These are phyloP conservation scores for Cyprinodon variegatus DNA, from an alignment of 2,113 vertebrate species.

Conservation along the genomic window DNA sequence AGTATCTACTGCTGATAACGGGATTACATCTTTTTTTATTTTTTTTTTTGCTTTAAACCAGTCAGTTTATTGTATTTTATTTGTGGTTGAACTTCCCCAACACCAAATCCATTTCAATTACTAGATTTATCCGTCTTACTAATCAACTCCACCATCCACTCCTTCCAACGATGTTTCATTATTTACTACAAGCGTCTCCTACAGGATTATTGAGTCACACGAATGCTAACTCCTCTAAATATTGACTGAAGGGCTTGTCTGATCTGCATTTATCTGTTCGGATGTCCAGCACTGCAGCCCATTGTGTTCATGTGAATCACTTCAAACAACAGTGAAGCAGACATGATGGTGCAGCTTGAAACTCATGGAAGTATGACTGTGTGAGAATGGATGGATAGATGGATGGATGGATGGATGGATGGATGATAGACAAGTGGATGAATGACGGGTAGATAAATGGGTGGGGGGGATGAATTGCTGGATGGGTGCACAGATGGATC, in stretches of 20 bases:
- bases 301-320: slow-evolving; percentile 33
- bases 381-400: slow-evolving; percentile 50
- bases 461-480: slow-evolving; percentile 67
- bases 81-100: slow-evolving; percentile 21
- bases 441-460: slow-evolving; percentile 70
- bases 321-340: slow-evolving; percentile 39
- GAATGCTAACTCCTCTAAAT: slow-evolving; percentile 18
- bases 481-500: slow-evolving; percentile 70
- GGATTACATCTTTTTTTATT: background rate
- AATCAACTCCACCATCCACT: slow-evolving; percentile 42
- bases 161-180: slow-evolving; percentile 24
- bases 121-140: slow-evolving; percentile 48
- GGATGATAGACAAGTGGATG: slow-evolving; percentile 68
- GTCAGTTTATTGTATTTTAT: slow-evolving; percentile 2
- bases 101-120: slow-evolving; percentile 78
- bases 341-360: slow-evolving; percentile 49
- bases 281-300: slow-evolving; percentile 16
- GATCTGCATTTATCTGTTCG: slow-evolving; percentile 27
- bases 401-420: slow-evolving; percentile 56
- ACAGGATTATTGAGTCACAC: slow-evolving; percentile 23
- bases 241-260: slow-evolving; percentile 43
- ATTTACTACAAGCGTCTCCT: slow-evolving; percentile 53
- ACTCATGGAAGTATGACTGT: slow-evolving; percentile 38
- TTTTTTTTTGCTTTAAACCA: background rate
- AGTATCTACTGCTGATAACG: background rate